Conservation (phyloP, 2,113 vertebrate species). For the Caloenas nicobarica region DNA sequence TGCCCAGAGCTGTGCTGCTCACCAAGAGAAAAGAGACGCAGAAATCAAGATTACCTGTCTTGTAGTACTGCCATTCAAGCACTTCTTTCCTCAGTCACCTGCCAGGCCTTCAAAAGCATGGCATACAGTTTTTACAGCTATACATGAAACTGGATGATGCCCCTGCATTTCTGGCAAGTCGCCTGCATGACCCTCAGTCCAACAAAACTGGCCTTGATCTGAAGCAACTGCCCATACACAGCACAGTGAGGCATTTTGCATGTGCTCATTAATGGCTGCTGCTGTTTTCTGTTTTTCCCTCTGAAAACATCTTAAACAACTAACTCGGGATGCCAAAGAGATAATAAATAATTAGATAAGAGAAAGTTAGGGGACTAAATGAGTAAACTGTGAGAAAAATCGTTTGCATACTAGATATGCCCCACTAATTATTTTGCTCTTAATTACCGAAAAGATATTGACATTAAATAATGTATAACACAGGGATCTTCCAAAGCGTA, state of each 20-base stretch:
- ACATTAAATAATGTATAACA: neutral
- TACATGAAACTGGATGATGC: neutral
- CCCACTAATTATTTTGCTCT: neutral
- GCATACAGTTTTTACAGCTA: neutral
- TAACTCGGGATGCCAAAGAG: neutral
- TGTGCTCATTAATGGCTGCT: neutral
- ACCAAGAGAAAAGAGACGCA: neutral
- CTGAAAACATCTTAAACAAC: neutral
- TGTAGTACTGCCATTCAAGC: neutral
- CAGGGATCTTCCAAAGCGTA: neutral
- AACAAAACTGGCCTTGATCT: neutral
- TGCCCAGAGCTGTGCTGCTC: neutral
- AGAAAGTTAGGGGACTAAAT: neutral
- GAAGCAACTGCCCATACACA: neutral
- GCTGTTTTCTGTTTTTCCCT: neutral
- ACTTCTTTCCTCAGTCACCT: neutral
- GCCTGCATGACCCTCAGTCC: neutral
- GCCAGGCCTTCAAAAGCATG: neutral
- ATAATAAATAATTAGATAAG: neutral
- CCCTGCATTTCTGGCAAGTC: neutral
- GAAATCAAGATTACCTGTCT: neutral
- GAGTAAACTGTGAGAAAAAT: neutral
- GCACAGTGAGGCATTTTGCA: neutral
- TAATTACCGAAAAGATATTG: neutral
- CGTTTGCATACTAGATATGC: neutral